Evolutionary conservation across 2,888 invertebrate genomes (phyloP).

Genomic region (Heteromyza rotundicornis): DNA sequence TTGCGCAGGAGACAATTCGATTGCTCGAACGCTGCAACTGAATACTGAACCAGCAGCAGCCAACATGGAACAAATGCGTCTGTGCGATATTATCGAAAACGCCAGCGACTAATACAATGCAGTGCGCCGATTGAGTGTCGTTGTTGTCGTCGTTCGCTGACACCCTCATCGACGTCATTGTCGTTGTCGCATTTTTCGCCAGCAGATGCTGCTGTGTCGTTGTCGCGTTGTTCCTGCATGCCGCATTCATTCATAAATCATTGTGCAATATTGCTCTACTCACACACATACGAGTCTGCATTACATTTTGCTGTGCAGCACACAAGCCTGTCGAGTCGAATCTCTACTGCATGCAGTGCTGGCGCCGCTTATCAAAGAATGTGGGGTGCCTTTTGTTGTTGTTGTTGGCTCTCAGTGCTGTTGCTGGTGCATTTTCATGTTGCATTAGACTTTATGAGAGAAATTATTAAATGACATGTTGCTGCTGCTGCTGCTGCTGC

Average conservation of each 20-base stretch:
- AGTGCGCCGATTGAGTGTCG: neutral
- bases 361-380: neutral
- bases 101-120: neutral
- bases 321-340: neutral
- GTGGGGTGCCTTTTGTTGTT: too few species aligned
- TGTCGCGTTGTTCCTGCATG: too few species aligned
- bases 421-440: neutral
- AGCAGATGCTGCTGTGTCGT: slow-evolving; percentile 1
- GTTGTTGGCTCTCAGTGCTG: too few species aligned
- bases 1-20: too few species aligned
- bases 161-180: neutral
- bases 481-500: too few species aligned
- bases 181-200: neutral
- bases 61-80: slow-evolving; percentile 4
- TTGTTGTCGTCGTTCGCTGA: slow-evolving; percentile 12
- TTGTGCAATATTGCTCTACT: neutral
- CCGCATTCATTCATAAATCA: slow-evolving; percentile 1
- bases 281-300: neutral
- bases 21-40: too few species aligned
- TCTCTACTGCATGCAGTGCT: too few species aligned
- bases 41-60: slow-evolving; percentile 6
- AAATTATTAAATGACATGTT: neutral
- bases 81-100: neutral
- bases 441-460: slow-evolving; percentile 1
- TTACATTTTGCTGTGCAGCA: neutral